A percentile compares a stretch with the other conserved stretches of the same genome.
Evolutionary conservation across 2,888 invertebrate species (phyloP).

Genomic region (Drosophila greeni): DNA sequence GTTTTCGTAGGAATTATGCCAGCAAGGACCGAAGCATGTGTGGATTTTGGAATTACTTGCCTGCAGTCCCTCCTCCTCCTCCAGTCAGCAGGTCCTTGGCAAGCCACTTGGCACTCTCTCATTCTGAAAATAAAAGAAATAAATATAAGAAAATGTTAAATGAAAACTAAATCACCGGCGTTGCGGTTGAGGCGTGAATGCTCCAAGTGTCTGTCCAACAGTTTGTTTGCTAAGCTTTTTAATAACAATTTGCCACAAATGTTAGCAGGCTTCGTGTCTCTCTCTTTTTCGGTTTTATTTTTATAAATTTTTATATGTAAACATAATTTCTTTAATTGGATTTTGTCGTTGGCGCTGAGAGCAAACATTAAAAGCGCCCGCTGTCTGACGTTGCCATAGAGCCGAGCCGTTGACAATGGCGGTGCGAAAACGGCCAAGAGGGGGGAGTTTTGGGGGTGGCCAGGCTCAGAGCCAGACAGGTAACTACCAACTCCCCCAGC

Average conservation of each 20-base stretch:
- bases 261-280: slow-evolving; percentile 51
- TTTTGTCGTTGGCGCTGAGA: slow-evolving; percentile 56
- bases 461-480: slow-evolving; percentile 32
- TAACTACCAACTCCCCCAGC: slow-evolving; percentile 7
- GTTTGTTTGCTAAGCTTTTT: slow-evolving; percentile 64
- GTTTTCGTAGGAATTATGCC: slow-evolving; percentile 63
- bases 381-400: slow-evolving; percentile 47
- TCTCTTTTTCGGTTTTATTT: slow-evolving; percentile 6
- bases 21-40: slow-evolving; percentile 59
- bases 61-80: slow-evolving; percentile 50
- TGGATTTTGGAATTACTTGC: slow-evolving; percentile 38
- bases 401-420: slow-evolving; percentile 45
- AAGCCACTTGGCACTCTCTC: slow-evolving; percentile 51
- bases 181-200: slow-evolving; percentile 65
- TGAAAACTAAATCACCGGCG: slow-evolving; percentile 18
- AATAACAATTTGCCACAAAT: slow-evolving; percentile 71
- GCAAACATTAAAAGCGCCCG: slow-evolving; percentile 56
- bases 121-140: slow-evolving; percentile 10
- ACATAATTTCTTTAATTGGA: slow-evolving; percentile 73
- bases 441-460: slow-evolving; percentile 31
- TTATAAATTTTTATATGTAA: slow-evolving; percentile 54
- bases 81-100: slow-evolving; percentile 59
- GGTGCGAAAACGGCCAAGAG: slow-evolving; percentile 53
- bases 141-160: slow-evolving; percentile 11
- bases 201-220: slow-evolving; percentile 56